These are phyloP conservation scores for Myathropa florea DNA, from an alignment of 2,888 invertebrate species.

Conservation along the genomic window DNA sequence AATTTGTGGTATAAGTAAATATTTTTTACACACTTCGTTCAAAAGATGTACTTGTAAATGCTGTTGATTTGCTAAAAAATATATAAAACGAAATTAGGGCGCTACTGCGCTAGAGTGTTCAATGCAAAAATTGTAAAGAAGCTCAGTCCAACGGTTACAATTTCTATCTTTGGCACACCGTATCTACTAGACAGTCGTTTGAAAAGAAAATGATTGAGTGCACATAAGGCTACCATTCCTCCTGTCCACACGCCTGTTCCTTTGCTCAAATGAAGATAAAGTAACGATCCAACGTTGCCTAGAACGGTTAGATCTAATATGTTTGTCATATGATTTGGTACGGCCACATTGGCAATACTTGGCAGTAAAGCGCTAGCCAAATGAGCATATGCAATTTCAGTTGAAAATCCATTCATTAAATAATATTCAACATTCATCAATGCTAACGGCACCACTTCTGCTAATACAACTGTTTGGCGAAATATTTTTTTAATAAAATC, in stretches of 20 bases:
- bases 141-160: constrained; percentile 70
- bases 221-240: constrained; percentile 63
- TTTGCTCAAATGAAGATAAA: constrained; percentile 51
- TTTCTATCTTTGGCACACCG: constrained; percentile 66
- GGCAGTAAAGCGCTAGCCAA: constrained; percentile 52
- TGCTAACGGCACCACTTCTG: constrained; percentile 68
- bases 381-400: constrained; percentile 46
- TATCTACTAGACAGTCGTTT: constrained; percentile 39
- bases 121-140: constrained; percentile 70
- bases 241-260: constrained; percentile 70
- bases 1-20: too few species aligned
- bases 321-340: constrained; percentile 23
- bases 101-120: constrained; percentile 25
- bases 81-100: neutral
- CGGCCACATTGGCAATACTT: constrained; percentile 27
- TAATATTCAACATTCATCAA: constrained; percentile 67
- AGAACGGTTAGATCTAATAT: constrained; percentile 48
- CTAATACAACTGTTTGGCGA: constrained; percentile 46
- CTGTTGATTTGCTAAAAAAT: neutral
- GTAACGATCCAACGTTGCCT: constrained; percentile 62
- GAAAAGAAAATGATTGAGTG: constrained; percentile 69
- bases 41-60: neutral
- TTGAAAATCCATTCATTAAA: constrained; percentile 11
- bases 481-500: constrained; percentile 23
- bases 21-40: too few species aligned